Percentiles rank a stretch among this genome's conserved stretches.
phyloP scores from a whole-genome alignment of 1,140 invertebrate species.

The Drosophila pseudoananassae region DNA sequence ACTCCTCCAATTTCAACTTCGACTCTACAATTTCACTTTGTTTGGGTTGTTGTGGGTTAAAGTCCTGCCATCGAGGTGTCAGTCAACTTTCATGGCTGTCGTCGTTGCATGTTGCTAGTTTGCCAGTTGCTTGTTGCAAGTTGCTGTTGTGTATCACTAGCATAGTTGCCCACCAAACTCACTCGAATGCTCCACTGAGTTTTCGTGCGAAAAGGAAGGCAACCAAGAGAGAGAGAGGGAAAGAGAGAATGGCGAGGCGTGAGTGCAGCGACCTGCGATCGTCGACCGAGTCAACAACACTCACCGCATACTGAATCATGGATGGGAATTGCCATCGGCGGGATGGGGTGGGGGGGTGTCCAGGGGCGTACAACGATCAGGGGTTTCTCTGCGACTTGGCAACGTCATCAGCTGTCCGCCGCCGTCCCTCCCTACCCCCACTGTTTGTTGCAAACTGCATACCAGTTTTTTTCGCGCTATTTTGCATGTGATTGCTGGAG shows the following conservation, averaged over 20 bases:
- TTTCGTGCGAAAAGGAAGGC: not conserved
- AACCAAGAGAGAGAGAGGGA: not conserved
- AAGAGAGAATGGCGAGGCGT: constrained; percentile 3
- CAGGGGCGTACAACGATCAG: not conserved
- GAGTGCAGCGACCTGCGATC: constrained; percentile 74
- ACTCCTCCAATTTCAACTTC: constrained; percentile 40
- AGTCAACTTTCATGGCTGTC: constrained; percentile 68
- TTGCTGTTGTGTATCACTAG: constrained; percentile 68
- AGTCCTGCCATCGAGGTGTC: constrained; percentile 74
- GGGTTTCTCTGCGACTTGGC: constrained; percentile 54
- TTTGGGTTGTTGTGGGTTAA: constrained; percentile 64
- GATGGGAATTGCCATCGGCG: constrained; percentile 35
- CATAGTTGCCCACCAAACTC: constrained; percentile 78
- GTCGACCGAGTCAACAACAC: constrained; percentile 58
- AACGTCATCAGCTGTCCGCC: constrained; percentile 47
- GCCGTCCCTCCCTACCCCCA: not conserved
- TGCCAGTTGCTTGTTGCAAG: constrained; percentile 29
- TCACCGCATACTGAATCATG: constrained; percentile 57
- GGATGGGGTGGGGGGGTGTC: not conserved
- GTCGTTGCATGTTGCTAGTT: constrained; percentile 39
- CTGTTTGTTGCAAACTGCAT: constrained; percentile 54
- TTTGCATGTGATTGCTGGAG: constrained; percentile 57
- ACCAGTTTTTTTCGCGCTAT: constrained; percentile 71
- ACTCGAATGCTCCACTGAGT: constrained; percentile 79
- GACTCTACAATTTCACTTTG: constrained; percentile 74